Conservation (phyloP, 2,113 vertebrate species). For the Gobio gobio region DNA sequence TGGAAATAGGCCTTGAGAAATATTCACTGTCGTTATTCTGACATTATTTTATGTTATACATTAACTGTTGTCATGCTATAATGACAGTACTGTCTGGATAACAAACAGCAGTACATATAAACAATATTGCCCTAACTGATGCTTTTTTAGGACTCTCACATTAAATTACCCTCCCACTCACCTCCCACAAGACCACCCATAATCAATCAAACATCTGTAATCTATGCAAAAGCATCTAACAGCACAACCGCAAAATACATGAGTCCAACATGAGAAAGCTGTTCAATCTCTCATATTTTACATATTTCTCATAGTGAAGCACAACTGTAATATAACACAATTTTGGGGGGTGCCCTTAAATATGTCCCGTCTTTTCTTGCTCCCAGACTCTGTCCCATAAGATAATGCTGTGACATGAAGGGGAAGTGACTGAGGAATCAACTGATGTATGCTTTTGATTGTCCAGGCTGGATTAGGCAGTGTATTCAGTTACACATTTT, state of each 20-base stretch:
- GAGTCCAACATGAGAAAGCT: background rate
- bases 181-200: constrained; percentile 52
- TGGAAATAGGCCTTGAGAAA: background rate
- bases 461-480: constrained; percentile 68
- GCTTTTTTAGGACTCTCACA: constrained; percentile 24
- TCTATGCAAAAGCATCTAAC: constrained; percentile 6
- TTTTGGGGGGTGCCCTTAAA: background rate
- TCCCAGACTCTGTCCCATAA: background rate
- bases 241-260: constrained; percentile 1
- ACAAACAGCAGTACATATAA: constrained; percentile 25
- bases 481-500: constrained; percentile 71
- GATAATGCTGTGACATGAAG: constrained; percentile 51
- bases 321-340: background rate
- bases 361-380: background rate
- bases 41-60: background rate
- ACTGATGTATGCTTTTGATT: constrained; percentile 63
- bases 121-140: background rate
- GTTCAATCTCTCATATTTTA: background rate
- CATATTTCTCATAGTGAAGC: background rate
- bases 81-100: constrained; percentile 61
- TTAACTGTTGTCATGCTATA: background rate
- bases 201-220: constrained; percentile 41
- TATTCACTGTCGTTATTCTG: background rate
- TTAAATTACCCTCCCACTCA: constrained; percentile 28
- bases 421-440: background rate